Evolutionary conservation across 2,888 invertebrate genomes (phyloP).

Genomic region (Sarcophaga caerulescens): DNA sequence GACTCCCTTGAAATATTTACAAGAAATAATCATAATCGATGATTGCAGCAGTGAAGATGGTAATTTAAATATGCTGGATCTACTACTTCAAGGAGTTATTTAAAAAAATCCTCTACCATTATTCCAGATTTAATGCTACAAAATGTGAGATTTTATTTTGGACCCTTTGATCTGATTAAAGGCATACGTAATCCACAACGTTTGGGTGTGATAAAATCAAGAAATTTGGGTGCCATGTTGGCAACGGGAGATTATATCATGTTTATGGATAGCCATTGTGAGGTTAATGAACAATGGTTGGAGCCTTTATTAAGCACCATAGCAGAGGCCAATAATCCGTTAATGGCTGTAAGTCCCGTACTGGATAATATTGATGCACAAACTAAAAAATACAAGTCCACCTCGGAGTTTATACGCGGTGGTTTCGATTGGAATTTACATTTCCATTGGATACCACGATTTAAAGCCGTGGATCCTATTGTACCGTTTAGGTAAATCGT

Average conservation of each 20-base stretch:
- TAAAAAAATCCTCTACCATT: neutral
- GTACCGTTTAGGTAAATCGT: slow-evolving; percentile 44
- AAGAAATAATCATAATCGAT: slow-evolving; percentile 78
- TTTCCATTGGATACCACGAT: slow-evolving; percentile 81
- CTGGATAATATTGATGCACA: slow-evolving; percentile 81
- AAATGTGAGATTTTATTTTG: neutral
- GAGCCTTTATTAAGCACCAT: slow-evolving; percentile 79
- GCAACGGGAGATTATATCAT: slow-evolving; percentile 79
- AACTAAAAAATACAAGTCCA: slow-evolving; percentile 79
- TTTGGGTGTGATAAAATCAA: slow-evolving; percentile 80
- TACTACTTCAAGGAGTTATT: neutral
- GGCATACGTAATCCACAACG: slow-evolving; percentile 73
- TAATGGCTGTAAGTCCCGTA: slow-evolving; percentile 81
- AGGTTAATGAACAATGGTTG: slow-evolving; percentile 81
- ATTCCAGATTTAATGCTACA: neutral
- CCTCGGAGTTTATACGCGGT: slow-evolving; percentile 79
- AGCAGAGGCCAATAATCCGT: slow-evolving; percentile 58
- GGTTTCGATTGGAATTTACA: slow-evolving; percentile 82
- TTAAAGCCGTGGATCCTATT: slow-evolving; percentile 39
- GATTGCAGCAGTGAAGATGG: slow-evolving; percentile 77
- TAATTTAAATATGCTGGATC: slow-evolving; percentile 54
- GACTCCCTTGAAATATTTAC: slow-evolving; percentile 73
- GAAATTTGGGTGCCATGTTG: slow-evolving; percentile 78
- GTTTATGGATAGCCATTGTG: slow-evolving; percentile 81
- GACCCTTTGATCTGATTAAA: neutral